These are phyloP conservation scores for Sarcophaga bullata DNA, from an alignment of 1,140 invertebrate species.

Conservation along the genomic window DNA sequence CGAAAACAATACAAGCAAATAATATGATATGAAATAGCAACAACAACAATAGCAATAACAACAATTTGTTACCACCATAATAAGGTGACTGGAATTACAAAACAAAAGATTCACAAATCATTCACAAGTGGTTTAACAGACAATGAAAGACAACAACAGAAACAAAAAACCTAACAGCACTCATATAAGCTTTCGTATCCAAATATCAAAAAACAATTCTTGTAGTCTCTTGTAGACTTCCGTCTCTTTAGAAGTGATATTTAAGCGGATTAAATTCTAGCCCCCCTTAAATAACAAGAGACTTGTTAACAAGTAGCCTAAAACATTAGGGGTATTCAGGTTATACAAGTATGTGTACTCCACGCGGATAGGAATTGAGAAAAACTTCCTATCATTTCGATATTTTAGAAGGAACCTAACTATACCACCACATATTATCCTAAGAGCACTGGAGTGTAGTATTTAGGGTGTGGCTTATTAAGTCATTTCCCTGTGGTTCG, in stretches of 20 bases:
- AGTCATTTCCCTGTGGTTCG: too few species aligned
- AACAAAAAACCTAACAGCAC: not conserved
- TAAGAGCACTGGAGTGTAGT: too few species aligned
- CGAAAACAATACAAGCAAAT: slow-evolving; percentile 50
- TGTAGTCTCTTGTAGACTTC: not conserved
- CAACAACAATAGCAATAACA: too few species aligned
- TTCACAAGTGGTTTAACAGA: not conserved
- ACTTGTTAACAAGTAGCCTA: not conserved
- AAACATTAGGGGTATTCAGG: not conserved
- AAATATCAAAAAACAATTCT: not conserved
- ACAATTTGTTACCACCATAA: too few species aligned
- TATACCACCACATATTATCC: too few species aligned
- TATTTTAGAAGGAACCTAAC: too few species aligned
- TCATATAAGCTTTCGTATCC: not conserved
- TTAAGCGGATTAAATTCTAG: slow-evolving; percentile 4
- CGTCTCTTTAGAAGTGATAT: not conserved
- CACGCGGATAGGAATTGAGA: too few species aligned
- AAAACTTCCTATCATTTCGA: too few species aligned
- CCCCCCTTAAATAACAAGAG: not conserved
- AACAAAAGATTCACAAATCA: slow-evolving; percentile 50
- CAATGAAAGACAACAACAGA: not conserved
- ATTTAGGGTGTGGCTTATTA: too few species aligned
- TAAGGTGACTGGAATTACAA: too few species aligned
- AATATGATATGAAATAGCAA: too few species aligned
- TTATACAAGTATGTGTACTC: too few species aligned